Evolutionary conservation across 2,888 invertebrate species (phyloP).

Genomic region (Ochropleura plecta): DNA sequence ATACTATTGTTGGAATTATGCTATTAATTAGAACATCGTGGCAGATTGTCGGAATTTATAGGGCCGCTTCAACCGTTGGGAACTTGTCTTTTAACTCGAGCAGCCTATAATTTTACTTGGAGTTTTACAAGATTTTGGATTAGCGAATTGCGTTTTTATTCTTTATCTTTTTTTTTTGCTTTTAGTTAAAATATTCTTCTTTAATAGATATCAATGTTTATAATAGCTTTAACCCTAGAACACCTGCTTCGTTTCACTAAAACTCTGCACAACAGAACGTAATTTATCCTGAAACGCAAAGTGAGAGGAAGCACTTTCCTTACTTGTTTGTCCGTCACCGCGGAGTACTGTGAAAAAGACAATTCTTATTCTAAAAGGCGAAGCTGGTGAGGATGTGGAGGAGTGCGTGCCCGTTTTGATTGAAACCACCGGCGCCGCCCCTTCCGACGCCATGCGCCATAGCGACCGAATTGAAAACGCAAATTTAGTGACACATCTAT

Average conservation of each 20-base stretch:
- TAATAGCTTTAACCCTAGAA: not conserved
- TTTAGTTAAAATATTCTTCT: not conserved
- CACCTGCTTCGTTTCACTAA: not conserved
- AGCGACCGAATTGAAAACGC: constrained; percentile 87
- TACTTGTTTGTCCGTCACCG: constrained; percentile 75
- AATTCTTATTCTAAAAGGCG: constrained; percentile 90
- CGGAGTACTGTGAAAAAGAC: constrained; percentile 88
- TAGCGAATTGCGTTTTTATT: constrained; percentile 30
- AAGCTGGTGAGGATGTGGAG: constrained; percentile 87
- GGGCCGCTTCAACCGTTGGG: constrained; percentile 66
- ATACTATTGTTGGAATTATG: constrained; percentile 75
- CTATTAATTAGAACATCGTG: constrained; percentile 77
- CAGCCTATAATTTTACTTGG: constrained; percentile 67
- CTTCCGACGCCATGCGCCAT: constrained; percentile 62
- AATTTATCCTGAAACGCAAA: constrained; percentile 36
- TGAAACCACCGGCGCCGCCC: constrained; percentile 82
- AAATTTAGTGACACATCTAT: constrained; percentile 90
- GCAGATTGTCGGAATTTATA: constrained; percentile 76
- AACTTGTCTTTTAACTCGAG: constrained; percentile 70
- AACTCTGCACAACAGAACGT: constrained; percentile 11
- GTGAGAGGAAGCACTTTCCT: constrained; percentile 74
- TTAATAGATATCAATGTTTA: not conserved
- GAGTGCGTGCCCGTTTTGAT: constrained; percentile 90
- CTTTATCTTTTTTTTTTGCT: constrained; percentile 1
- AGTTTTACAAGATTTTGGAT: constrained; percentile 65